phyloP scores from a whole-genome alignment of 2,888 invertebrate species.

The Noctua comes region DNA sequence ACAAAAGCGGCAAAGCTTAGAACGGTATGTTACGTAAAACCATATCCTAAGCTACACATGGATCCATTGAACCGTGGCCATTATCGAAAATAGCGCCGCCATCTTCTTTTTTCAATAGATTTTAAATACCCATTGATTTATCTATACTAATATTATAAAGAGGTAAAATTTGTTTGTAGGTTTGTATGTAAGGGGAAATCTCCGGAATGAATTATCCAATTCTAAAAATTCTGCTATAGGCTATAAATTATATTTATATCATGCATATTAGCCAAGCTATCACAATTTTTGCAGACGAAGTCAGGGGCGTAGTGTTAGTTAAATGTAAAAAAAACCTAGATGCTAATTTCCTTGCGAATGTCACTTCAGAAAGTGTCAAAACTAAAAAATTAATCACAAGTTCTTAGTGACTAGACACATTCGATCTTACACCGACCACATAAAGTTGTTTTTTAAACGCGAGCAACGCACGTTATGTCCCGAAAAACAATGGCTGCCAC shows the following conservation, averaged over 20 bases:
- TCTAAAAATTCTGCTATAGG: too few species aligned
- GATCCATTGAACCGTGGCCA: neutral
- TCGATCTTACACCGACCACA: neutral
- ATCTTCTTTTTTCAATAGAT: neutral
- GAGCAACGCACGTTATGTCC: neutral
- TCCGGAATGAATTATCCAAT: too few species aligned
- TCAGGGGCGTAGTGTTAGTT: too few species aligned
- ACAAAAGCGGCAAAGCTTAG: neutral
- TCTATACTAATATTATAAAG: too few species aligned
- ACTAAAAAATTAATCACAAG: neutral
- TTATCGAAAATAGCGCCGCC: neutral
- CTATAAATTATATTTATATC: too few species aligned
- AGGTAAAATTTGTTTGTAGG: neutral
- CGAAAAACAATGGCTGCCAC: neutral
- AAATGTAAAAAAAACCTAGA: neutral
- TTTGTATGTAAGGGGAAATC: neutral
- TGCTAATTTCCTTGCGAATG: neutral
- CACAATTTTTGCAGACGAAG: too few species aligned
- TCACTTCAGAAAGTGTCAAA: neutral
- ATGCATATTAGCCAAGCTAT: too few species aligned
- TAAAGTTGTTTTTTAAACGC: neutral
- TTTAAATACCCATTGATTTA: neutral
- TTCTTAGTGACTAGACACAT: neutral
- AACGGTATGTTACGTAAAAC: neutral
- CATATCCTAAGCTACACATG: neutral